Conservation (phyloP, 2,113 vertebrate species). For the Myrmecophaga tridactyla region DNA sequence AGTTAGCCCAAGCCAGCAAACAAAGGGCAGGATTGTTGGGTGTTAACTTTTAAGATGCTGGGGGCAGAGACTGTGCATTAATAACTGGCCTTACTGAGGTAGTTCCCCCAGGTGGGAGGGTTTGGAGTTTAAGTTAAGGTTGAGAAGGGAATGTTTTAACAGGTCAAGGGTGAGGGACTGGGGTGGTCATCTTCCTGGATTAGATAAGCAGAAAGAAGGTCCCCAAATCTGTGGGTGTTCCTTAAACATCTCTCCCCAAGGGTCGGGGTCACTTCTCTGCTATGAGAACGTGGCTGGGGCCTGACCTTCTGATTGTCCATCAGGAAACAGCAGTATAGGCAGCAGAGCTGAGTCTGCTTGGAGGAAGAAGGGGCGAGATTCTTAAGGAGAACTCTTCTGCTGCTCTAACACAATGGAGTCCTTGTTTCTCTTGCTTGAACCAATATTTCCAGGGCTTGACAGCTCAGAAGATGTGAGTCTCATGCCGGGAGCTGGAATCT, state of each 20-base stretch:
- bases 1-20: neutral
- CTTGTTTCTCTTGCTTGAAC: conserved; percentile 54
- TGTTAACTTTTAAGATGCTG: neutral
- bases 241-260: neutral
- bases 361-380: neutral
- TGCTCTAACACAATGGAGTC: neutral
- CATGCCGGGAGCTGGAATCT: conserved; percentile 31
- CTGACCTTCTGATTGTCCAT: conserved; percentile 19
- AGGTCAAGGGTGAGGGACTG: neutral
- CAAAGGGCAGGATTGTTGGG: neutral
- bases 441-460: neutral
- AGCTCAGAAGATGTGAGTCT: conserved; percentile 23
- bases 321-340: neutral
- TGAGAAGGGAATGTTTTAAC: neutral
- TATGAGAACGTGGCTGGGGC: neutral
- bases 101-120: neutral
- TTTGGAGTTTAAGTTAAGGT: neutral
- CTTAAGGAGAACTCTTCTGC: neutral
- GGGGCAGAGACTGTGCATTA: neutral
- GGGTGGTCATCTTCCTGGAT: neutral
- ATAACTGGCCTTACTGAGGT: neutral
- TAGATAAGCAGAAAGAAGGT: neutral
- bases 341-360: neutral
- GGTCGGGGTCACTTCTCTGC: neutral
- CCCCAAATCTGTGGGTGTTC: neutral